Percentiles rank a stretch among this genome's conserved stretches.
Evolutionary conservation across 2,797 vertebrate genomes (phyloP).

Genomic region (Enteromius fasciolatus): DNA sequence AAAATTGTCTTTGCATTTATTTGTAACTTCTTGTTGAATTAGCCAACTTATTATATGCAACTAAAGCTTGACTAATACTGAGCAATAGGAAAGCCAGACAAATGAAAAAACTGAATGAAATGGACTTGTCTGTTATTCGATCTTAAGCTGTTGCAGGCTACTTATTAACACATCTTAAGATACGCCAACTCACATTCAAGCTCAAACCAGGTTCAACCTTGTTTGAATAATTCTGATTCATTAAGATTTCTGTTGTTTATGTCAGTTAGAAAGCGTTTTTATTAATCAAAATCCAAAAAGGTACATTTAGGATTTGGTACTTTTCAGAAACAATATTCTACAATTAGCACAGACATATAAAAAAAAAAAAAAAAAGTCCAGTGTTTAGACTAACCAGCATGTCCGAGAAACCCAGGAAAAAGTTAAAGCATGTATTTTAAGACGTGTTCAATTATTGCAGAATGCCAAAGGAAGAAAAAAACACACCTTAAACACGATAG

Average conservation of each 20-base stretch:
- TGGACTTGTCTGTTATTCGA: background rate
- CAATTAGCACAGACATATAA: constrained; percentile 4
- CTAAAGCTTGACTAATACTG: background rate
- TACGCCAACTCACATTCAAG: background rate
- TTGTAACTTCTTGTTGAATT: background rate
- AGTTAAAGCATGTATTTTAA: constrained; percentile 12
- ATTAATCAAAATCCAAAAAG: background rate
- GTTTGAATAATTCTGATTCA: background rate
- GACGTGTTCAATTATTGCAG: background rate
- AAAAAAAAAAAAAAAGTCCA: constrained; percentile 5
- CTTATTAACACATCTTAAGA: constrained; percentile 16
- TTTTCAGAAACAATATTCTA: constrained; percentile 12
- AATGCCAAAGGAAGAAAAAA: background rate
- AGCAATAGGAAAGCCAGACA: background rate
- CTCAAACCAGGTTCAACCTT: background rate
- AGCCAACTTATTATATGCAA: background rate
- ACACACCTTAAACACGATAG: background rate
- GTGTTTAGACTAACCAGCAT: constrained; percentile 32
- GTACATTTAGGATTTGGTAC: constrained; percentile 17
- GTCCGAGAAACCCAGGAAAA: background rate
- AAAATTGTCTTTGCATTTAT: background rate
- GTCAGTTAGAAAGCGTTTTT: background rate
- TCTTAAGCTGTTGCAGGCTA: background rate
- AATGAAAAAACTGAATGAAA: background rate
- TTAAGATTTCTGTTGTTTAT: background rate